Evolutionary conservation across 23 tunicate genomes (phyloP).

Genomic region (Oikopleura albicans): DNA sequence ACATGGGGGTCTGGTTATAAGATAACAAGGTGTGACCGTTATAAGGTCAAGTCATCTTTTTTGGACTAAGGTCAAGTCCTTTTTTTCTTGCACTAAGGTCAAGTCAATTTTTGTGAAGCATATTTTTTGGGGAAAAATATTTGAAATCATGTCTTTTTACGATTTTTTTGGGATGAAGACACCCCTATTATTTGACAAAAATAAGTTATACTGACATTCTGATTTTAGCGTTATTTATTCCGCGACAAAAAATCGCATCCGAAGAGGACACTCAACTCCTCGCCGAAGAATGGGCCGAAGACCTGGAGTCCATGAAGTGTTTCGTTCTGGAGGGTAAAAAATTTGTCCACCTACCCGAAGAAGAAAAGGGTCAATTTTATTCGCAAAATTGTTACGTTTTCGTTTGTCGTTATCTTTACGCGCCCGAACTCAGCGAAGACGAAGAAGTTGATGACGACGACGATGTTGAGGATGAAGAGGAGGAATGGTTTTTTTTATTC

Average conservation of each 20-base stretch:
- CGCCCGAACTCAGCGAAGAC: conserved; percentile 55
- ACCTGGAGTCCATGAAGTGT: conserved; percentile 85
- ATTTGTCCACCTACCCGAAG: conserved; percentile 61
- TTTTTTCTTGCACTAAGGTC: too few species aligned
- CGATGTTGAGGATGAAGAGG: conserved; percentile 48
- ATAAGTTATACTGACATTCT: not conserved
- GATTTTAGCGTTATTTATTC: conserved; percentile 10
- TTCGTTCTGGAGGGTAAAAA: conserved; percentile 77
- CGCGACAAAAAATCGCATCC: not conserved
- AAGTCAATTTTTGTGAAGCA: too few species aligned
- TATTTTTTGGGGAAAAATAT: too few species aligned
- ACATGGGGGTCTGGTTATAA: too few species aligned
- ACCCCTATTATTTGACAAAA: too few species aligned
- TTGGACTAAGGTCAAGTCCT: too few species aligned
- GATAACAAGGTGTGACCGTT: too few species aligned
- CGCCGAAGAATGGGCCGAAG: conserved; percentile 95
- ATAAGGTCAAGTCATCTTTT: too few species aligned
- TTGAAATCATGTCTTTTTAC: too few species aligned
- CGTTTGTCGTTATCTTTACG: conserved; percentile 37
- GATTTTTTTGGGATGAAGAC: too few species aligned
- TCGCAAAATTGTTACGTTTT: conserved; percentile 82
- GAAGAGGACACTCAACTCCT: conserved; percentile 32
- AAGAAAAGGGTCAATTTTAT: conserved; percentile 76
- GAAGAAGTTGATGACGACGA: conserved; percentile 29
- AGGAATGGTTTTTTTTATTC: conserved; percentile 53